These are phyloP conservation scores for Cantharis rufa DNA, from an alignment of 2,888 invertebrate species.

Conservation along the genomic window DNA sequence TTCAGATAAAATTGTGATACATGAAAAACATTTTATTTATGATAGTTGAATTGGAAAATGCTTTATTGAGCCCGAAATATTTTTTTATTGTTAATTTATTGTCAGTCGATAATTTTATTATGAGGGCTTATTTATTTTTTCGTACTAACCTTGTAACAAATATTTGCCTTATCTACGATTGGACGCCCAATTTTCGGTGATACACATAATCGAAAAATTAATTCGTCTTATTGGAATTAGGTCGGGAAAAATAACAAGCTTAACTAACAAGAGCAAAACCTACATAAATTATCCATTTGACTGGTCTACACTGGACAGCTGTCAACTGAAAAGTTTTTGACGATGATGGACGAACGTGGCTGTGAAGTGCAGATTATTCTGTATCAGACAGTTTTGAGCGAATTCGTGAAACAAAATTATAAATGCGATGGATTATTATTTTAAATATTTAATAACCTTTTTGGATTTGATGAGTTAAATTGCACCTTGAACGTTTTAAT, in stretches of 20 bases:
- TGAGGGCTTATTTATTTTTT: neutral
- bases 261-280: constrained; percentile 22
- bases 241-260: constrained; percentile 15
- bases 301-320: constrained; percentile 24
- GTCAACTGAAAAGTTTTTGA: constrained; percentile 25
- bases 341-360: constrained; percentile 26
- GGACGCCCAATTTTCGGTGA: neutral
- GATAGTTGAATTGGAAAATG: constrained; percentile 42
- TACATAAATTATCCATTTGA: constrained; percentile 27
- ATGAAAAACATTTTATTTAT: constrained; percentile 41
- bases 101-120: neutral
- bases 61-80: constrained; percentile 26
- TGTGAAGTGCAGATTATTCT: constrained; percentile 27
- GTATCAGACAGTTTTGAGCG: constrained; percentile 22
- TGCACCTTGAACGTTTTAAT: neutral
- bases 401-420: constrained; percentile 22
- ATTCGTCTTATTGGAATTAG: constrained; percentile 12
- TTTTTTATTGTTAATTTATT: neutral
- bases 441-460: neutral
- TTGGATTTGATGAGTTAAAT: neutral
- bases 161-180: neutral
- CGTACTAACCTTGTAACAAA: neutral
- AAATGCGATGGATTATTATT: neutral
- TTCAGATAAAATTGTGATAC: constrained; percentile 33
- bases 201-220: neutral